Conservation (phyloP, 2,888 invertebrate species). For the Aethes cnicana region DNA sequence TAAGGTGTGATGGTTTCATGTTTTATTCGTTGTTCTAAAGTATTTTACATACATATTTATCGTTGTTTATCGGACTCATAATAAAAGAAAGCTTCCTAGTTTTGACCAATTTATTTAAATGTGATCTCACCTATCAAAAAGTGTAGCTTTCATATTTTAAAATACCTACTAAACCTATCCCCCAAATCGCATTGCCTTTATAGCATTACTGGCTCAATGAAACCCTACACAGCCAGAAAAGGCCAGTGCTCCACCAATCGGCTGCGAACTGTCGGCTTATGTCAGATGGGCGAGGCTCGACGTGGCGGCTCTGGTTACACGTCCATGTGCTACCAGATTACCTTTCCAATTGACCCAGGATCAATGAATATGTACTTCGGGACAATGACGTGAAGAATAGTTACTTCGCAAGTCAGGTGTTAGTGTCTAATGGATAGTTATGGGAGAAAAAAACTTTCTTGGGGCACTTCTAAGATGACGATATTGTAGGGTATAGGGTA, state of each 20-base stretch:
- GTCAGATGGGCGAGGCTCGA: conserved; percentile 51
- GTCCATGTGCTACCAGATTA: conserved; percentile 29
- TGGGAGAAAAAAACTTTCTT: no score
- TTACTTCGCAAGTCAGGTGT: no score
- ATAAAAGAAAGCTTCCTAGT: no score
- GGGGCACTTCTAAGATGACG: no score
- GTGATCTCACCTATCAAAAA: neutral
- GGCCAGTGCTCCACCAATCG: conserved; percentile 53
- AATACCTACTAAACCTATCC: no score
- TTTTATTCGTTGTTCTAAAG: no score
- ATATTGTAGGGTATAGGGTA: no score
- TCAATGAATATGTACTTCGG: conserved; percentile 11
- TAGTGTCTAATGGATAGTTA: no score
- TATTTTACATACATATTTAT: no score
- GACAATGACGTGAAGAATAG: neutral
- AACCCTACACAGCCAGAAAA: conserved; percentile 58
- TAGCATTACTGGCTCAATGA: conserved; percentile 51
- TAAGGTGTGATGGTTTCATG: no score
- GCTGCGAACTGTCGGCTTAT: conserved; percentile 46
- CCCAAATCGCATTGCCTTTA: conserved; percentile 38
- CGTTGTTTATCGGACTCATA: no score
- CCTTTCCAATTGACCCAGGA: conserved; percentile 28
- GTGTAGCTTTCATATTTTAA: no score
- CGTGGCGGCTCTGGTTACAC: conserved; percentile 44
- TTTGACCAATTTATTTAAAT: neutral